phyloP scores from a whole-genome alignment of 2,888 invertebrate species.

The Galerucella pusilla region DNA sequence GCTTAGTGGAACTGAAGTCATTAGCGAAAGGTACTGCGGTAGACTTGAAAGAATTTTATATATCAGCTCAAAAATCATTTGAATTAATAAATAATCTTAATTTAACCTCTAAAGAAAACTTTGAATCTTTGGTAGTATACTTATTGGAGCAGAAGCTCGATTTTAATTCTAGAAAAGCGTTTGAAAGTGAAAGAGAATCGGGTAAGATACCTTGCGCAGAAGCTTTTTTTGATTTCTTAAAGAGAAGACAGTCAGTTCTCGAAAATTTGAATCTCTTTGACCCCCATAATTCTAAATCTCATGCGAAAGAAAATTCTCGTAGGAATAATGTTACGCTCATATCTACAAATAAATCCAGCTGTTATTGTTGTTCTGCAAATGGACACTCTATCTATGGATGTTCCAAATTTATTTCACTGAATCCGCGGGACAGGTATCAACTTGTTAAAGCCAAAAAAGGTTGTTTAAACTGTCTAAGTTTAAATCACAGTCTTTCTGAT shows the following conservation, averaged over 20 bases:
- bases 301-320: not conserved
- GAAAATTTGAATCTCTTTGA: not conserved
- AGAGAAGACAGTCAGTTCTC: slow-evolving; percentile 1
- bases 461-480: not conserved
- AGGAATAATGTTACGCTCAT: not conserved
- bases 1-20: no score
- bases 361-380: not conserved
- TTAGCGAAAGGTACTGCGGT: no score
- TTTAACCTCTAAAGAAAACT: not conserved
- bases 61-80: no score
- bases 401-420: not conserved
- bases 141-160: not conserved
- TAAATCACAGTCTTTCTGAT: not conserved
- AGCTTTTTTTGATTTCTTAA: not conserved
- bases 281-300: not conserved
- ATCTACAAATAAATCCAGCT: not conserved
- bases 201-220: not conserved
- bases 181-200: not conserved
- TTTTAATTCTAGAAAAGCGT: not conserved
- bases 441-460: not conserved
- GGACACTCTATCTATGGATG: not conserved
- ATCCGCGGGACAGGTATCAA: not conserved
- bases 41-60: no score
- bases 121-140: not conserved
- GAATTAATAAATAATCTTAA: no score